Evolutionary conservation across 2,888 invertebrate genomes (phyloP).

Genomic region (Limulus polyphemus): DNA sequence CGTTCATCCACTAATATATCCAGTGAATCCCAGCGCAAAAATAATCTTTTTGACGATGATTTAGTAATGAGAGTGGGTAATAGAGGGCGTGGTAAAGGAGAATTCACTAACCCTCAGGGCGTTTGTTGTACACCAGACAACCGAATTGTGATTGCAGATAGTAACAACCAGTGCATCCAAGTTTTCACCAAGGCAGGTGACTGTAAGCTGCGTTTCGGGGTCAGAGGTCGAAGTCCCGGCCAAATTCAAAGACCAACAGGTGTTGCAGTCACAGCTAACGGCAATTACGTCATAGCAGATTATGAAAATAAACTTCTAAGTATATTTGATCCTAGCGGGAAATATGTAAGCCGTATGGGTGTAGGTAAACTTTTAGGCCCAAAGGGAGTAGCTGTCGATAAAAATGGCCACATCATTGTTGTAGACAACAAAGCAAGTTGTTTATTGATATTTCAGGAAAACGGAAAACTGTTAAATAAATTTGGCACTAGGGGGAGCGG

Average conservation of each 20-base stretch:
- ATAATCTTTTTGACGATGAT: conserved; percentile 41
- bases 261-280: conserved; percentile 39
- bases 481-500: conserved; percentile 39
- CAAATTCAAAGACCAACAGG: conserved; percentile 44
- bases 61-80: conserved; percentile 39
- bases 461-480: conserved; percentile 41
- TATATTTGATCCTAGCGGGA: conserved; percentile 41
- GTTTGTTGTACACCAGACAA: conserved; percentile 35
- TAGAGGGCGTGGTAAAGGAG: conserved; percentile 41
- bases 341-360: conserved; percentile 41
- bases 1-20: conserved; percentile 37
- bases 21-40: conserved; percentile 36
- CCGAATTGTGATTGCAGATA: conserved; percentile 40
- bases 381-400: conserved; percentile 41
- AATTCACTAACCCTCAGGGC: conserved; percentile 45
- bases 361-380: conserved; percentile 42
- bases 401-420: conserved; percentile 42
- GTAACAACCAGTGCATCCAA: conserved; percentile 42
- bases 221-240: conserved; percentile 41
- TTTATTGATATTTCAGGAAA: conserved; percentile 40
- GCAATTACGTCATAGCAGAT: conserved; percentile 43
- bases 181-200: conserved; percentile 36
- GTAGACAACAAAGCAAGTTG: conserved; percentile 44
- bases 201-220: conserved; percentile 38
- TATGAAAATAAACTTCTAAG: conserved; percentile 45